Conservation (phyloP, 2,888 invertebrate species). For the Polyploca ridens region DNA sequence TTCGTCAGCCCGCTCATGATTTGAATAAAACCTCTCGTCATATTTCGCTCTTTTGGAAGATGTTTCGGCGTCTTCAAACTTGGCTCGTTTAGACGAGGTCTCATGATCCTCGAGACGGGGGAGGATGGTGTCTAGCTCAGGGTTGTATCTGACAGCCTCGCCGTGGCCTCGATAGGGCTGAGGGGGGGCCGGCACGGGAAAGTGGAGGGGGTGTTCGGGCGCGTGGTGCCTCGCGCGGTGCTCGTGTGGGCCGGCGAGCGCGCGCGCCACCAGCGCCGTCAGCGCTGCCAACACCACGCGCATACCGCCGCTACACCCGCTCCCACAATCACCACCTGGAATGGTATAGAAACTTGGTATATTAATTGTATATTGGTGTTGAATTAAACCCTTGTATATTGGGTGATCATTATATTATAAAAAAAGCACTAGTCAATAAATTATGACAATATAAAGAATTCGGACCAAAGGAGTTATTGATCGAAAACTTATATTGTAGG, state of each 20-base stretch:
- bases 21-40: conserved; percentile 73
- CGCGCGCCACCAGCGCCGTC: conserved; percentile 78
- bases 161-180: conserved; percentile 83
- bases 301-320: conserved; percentile 76
- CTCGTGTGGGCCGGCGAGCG: conserved; percentile 77
- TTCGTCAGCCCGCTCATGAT: conserved; percentile 66
- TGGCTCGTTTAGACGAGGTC: conserved; percentile 72
- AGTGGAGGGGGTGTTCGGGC: conserved; percentile 71
- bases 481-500: conserved; percentile 14
- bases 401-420: neutral
- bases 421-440: neutral
- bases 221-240: conserved; percentile 81
- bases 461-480: conserved; percentile 3
- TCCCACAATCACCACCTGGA: conserved; percentile 77
- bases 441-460: neutral
- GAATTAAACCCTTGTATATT: neutral
- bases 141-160: conserved; percentile 82
- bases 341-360: conserved; percentile 17
- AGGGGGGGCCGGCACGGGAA: conserved; percentile 68
- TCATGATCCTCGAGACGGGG: conserved; percentile 74
- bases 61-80: conserved; percentile 60
- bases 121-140: conserved; percentile 81
- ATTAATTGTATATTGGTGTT: neutral
- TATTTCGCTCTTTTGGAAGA: conserved; percentile 70
- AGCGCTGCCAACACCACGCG: conserved; percentile 80